Percentiles rank a stretch among this genome's conserved stretches.
These are phyloP conservation scores for Dimorphilus gyrociliatus DNA, from an alignment of 2,888 invertebrate species.

Conservation along the genomic window DNA sequence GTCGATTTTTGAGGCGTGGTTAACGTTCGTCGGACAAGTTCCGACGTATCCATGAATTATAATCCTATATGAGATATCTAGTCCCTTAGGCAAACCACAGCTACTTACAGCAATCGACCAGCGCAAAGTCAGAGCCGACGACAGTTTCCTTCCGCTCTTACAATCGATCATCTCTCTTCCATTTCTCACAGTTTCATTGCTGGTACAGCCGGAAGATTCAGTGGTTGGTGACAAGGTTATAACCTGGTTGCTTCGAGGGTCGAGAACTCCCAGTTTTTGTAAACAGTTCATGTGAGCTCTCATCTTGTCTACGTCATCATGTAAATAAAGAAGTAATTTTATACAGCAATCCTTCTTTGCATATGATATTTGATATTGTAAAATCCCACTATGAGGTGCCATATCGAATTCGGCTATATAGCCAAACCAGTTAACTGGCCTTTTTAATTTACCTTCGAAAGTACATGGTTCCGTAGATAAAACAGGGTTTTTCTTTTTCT, in stretches of 20 bases:
- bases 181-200: slow-evolving; percentile 3
- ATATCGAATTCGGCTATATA: too few species aligned
- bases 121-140: slow-evolving; percentile 6
- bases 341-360: slow-evolving; percentile 10
- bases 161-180: slow-evolving; percentile 7
- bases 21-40: too few species aligned
- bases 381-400: too few species aligned
- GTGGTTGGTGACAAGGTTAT: slow-evolving; percentile 9
- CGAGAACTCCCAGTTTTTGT: slow-evolving; percentile 9
- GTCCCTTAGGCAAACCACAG: slow-evolving; percentile 10
- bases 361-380: too few species aligned
- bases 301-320: slow-evolving; percentile 8
- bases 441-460: too few species aligned
- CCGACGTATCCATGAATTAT: too few species aligned
- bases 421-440: too few species aligned
- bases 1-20: too few species aligned
- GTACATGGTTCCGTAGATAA: too few species aligned
- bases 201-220: slow-evolving; percentile 7
- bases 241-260: slow-evolving; percentile 9
- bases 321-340: slow-evolving; percentile 10
- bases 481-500: too few species aligned
- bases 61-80: slow-evolving; percentile 4
- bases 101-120: slow-evolving; percentile 11
- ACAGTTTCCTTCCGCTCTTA: slow-evolving; percentile 9
- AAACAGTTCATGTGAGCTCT: slow-evolving; percentile 10